Evolutionary conservation across 2,888 invertebrate genomes (phyloP).

Genomic region (Hypselothyrea guttata): DNA sequence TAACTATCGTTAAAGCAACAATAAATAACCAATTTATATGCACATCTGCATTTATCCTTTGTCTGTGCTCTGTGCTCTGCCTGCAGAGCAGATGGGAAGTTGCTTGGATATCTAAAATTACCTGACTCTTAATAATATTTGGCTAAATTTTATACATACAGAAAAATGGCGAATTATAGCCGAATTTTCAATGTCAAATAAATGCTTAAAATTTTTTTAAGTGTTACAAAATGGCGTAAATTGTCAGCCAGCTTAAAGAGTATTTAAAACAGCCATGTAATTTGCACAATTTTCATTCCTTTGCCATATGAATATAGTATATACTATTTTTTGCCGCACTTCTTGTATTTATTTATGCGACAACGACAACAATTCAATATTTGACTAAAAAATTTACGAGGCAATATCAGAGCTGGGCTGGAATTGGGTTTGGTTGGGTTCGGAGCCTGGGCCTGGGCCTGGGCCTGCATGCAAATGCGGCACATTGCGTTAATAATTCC

Average conservation of each 20-base stretch:
- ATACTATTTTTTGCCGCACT: slow-evolving; percentile 1
- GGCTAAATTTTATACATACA: slow-evolving; percentile 4
- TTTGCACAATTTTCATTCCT: neutral
- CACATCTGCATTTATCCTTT: slow-evolving; percentile 66
- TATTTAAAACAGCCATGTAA: slow-evolving; percentile 20
- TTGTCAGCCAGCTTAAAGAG: neutral
- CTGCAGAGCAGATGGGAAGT: neutral
- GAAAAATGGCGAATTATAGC: no score
- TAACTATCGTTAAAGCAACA: slow-evolving; percentile 36
- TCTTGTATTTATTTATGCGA: slow-evolving; percentile 10
- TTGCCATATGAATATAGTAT: slow-evolving; percentile 17
- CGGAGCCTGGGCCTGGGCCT: neutral
- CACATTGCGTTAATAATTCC: slow-evolving; percentile 68
- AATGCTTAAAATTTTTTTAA: no score
- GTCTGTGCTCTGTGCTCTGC: neutral
- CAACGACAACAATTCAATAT: slow-evolving; percentile 43
- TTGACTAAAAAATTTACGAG: slow-evolving; percentile 58
- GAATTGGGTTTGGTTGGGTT: neutral
- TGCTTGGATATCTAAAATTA: slow-evolving; percentile 12
- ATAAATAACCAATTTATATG: slow-evolving; percentile 75
- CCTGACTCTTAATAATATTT: slow-evolving; percentile 48
- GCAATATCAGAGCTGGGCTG: slow-evolving; percentile 1
- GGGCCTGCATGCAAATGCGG: slow-evolving; percentile 54
- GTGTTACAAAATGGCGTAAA: no score
- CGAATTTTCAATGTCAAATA: no score